Conservation (phyloP, 2,113 vertebrate genomes). For the Oxyruncus cristatus region DNA sequence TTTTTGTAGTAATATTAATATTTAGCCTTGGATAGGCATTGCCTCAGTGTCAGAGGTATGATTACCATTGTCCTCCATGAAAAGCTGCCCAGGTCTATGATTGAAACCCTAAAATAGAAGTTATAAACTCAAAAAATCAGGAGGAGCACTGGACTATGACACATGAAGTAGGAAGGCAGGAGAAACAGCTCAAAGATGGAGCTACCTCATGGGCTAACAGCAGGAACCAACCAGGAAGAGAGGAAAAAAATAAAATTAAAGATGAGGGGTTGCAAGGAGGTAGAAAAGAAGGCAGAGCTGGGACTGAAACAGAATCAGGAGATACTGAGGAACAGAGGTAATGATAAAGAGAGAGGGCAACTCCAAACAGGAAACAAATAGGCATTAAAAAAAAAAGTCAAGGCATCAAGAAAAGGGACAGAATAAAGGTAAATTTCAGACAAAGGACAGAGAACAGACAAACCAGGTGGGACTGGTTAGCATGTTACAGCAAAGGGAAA, state of each 20-base stretch:
- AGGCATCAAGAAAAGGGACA: neutral
- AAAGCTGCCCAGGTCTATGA: neutral
- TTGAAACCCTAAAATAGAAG: neutral
- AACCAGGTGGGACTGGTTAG: neutral
- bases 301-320: neutral
- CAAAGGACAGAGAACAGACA: neutral
- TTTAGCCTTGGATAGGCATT: neutral
- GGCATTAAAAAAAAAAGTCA: accelerated
- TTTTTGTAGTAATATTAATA: neutral
- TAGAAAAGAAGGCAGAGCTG: neutral
- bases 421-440: neutral
- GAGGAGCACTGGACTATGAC: neutral
- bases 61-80: neutral
- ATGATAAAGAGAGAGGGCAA: neutral
- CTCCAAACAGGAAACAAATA: neutral
- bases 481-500: neutral
- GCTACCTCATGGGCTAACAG: neutral
- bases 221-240: neutral
- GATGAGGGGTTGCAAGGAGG: neutral
- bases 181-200: neutral
- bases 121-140: neutral
- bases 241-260: neutral
- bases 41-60: neutral
- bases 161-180: neutral
- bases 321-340: neutral